These are phyloP conservation scores for Sakesphorus luctuosus DNA, from an alignment of 2,113 vertebrate genomes.

Conservation along the genomic window DNA sequence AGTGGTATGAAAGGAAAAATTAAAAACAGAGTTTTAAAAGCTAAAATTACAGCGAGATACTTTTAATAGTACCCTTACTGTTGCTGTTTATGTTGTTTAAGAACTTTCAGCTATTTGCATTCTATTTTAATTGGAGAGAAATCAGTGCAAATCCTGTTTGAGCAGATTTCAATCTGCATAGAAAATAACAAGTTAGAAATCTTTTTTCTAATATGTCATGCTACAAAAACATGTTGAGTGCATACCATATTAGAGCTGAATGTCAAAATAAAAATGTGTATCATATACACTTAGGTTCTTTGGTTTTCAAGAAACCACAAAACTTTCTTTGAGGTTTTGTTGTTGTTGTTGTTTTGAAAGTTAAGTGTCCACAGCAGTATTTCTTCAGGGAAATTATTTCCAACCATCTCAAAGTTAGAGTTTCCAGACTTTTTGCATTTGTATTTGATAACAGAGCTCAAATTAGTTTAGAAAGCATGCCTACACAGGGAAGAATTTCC, in stretches of 20 bases:
- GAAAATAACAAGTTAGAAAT: neutral
- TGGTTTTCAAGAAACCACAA: neutral
- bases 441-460: neutral
- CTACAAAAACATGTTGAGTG: neutral
- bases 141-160: conserved; percentile 20
- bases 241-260: neutral
- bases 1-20: neutral
- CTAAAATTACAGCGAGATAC: conserved; percentile 38
- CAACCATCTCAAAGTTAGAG: neutral
- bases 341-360: neutral
- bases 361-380: neutral
- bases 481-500: neutral
- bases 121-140: conserved; percentile 41
- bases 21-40: conserved; percentile 30
- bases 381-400: conserved; percentile 1
- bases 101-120: conserved; percentile 2
- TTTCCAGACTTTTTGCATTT: neutral
- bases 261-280: neutral
- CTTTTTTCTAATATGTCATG: neutral
- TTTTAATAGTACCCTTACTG: conserved; percentile 8
- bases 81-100: conserved; percentile 41
- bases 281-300: neutral
- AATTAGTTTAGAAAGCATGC: neutral
- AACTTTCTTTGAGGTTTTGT: neutral
- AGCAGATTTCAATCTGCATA: neutral